Evolutionary conservation across 2,797 vertebrate genomes (phyloP).

Genomic region (Poliocrania exsul): DNA sequence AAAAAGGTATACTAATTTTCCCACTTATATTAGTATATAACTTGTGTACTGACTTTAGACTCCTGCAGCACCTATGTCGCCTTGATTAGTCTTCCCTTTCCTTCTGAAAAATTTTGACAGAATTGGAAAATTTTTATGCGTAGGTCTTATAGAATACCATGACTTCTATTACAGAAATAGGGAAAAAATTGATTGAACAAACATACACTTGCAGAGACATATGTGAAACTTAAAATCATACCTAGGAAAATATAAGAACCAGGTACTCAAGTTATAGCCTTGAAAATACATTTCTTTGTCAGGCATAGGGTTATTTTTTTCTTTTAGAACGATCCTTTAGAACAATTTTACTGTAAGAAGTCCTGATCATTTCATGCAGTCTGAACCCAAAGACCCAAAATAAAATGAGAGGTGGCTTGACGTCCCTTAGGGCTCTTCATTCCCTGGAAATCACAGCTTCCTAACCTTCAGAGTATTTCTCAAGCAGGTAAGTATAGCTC

Average conservation of each 20-base stretch:
- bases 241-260: background rate
- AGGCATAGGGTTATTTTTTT: background rate
- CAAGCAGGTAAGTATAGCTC: background rate
- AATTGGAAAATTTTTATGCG: background rate
- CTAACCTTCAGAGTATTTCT: background rate
- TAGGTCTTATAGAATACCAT: background rate
- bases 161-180: background rate
- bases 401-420: background rate
- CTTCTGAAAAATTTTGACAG: background rate
- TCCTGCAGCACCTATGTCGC: background rate
- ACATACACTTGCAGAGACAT: background rate
- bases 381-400: background rate
- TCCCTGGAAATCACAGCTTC: background rate
- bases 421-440: background rate
- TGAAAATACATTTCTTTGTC: background rate
- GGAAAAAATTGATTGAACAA: background rate
- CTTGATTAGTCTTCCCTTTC: background rate
- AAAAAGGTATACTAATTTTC: background rate
- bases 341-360: background rate
- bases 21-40: background rate
- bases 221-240: background rate
- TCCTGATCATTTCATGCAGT: background rate
- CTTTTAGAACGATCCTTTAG: background rate
- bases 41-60: background rate
- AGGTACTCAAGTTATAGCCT: background rate